phyloP scores from a whole-genome alignment of 1,140 invertebrate genomes.

The Manduca sexta region DNA sequence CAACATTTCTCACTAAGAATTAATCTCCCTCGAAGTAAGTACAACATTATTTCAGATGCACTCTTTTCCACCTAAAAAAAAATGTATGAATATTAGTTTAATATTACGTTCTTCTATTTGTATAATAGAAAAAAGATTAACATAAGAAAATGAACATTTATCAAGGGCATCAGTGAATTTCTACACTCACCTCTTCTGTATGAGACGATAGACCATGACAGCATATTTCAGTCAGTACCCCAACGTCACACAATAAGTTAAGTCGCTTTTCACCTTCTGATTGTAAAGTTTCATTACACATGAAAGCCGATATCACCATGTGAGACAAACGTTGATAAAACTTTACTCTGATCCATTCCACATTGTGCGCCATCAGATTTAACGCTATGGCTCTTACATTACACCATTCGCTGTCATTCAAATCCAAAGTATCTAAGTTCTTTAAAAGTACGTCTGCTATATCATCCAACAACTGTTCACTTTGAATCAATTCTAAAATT shows the following conservation, averaged over 20 bases:
- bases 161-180: not conserved
- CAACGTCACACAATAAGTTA: constrained; percentile 72
- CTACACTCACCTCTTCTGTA: constrained; percentile 37
- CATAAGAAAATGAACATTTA: too few relatives aligned
- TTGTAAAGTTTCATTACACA: constrained; percentile 43
- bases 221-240: constrained; percentile 77
- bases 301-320: constrained; percentile 47
- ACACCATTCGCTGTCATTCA: constrained; percentile 48
- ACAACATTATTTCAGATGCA: constrained; percentile 76
- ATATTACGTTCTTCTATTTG: too few relatives aligned
- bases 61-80: constrained; percentile 72
- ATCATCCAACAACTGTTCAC: constrained; percentile 54
- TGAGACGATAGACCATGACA: constrained; percentile 74
- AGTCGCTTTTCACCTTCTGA: constrained; percentile 48
- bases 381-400: constrained; percentile 57
- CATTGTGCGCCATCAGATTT: constrained; percentile 62
- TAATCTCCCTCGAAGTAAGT: constrained; percentile 76
- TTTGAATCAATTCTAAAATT: constrained; percentile 69
- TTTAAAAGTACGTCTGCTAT: constrained; percentile 54
- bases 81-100: too few relatives aligned
- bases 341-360: constrained; percentile 40
- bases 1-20: constrained; percentile 75
- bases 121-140: too few relatives aligned
- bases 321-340: constrained; percentile 46
- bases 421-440: constrained; percentile 46